Conservation (phyloP, 1,140 invertebrate species). For the Pomacea maculata region DNA sequence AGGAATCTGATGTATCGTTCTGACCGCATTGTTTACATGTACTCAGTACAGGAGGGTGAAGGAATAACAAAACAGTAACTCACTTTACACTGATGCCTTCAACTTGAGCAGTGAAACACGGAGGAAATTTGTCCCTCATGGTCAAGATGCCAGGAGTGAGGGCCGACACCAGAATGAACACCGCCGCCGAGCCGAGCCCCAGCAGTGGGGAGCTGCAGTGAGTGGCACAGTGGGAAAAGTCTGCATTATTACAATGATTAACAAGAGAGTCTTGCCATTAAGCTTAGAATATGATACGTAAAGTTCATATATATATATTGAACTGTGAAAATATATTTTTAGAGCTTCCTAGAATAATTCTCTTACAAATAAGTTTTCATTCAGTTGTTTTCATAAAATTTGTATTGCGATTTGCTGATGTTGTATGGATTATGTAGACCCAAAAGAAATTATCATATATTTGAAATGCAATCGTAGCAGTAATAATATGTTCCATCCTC, state of each 20-base stretch:
- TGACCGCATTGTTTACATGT: too few species aligned
- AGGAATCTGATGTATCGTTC: too few species aligned
- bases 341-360: too few species aligned
- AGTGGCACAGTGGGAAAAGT: background rate
- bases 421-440: background rate
- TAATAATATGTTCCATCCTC: background rate
- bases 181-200: constrained; percentile 6
- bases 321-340: too few species aligned
- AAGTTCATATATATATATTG: too few species aligned
- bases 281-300: too few species aligned
- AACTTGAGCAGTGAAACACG: background rate
- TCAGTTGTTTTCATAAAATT: background rate
- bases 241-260: background rate
- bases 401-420: background rate
- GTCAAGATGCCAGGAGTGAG: constrained; percentile 39
- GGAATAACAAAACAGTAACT: background rate
- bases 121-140: constrained; percentile 17
- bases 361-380: too few species aligned
- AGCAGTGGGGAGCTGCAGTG: background rate
- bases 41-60: too few species aligned
- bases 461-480: background rate
- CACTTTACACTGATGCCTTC: background rate
- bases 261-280: too few species aligned
- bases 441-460: background rate
- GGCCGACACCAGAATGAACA: constrained; percentile 29